These are phyloP conservation scores for Zosterops borbonicus DNA, from an alignment of 2,113 vertebrate species.

Conservation along the genomic window DNA sequence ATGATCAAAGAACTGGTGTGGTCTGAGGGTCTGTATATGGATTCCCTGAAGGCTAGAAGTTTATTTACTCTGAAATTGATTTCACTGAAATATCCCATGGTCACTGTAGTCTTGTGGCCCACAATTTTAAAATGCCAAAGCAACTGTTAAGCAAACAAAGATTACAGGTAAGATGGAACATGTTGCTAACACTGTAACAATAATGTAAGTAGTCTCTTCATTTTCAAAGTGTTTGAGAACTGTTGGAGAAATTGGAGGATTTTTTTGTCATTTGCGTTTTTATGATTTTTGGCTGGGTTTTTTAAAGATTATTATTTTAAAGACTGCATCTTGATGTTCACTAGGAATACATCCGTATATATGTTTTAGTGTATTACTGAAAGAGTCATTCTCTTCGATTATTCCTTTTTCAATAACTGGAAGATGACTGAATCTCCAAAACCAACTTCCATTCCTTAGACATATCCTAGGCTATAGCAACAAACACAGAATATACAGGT, in stretches of 20 bases:
- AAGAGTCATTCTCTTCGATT: neutral
- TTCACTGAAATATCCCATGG: neutral
- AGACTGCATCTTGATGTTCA: neutral
- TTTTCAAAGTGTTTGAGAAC: neutral
- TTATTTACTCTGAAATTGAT: neutral
- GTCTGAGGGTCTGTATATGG: neutral
- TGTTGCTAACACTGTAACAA: neutral
- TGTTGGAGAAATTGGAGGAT: neutral
- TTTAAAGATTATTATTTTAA: neutral
- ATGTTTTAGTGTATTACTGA: neutral
- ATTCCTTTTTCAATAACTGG: neutral
- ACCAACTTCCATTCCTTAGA: neutral
- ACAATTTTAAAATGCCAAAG: neutral
- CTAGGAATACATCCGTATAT: neutral
- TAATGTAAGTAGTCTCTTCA: neutral
- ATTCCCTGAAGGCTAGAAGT: neutral
- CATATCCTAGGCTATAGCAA: neutral
- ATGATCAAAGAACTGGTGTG: neutral
- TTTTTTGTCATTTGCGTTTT: neutral
- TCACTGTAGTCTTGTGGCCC: neutral
- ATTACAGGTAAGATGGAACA: neutral
- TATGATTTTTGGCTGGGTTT: neutral
- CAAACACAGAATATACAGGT: neutral
- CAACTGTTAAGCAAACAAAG: neutral
- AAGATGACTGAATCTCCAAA: neutral